Evolutionary conservation across 2,113 vertebrate genomes (phyloP), one percentile per base, ranked within the genome.

Genomic region (Tyto alba): DNA sequence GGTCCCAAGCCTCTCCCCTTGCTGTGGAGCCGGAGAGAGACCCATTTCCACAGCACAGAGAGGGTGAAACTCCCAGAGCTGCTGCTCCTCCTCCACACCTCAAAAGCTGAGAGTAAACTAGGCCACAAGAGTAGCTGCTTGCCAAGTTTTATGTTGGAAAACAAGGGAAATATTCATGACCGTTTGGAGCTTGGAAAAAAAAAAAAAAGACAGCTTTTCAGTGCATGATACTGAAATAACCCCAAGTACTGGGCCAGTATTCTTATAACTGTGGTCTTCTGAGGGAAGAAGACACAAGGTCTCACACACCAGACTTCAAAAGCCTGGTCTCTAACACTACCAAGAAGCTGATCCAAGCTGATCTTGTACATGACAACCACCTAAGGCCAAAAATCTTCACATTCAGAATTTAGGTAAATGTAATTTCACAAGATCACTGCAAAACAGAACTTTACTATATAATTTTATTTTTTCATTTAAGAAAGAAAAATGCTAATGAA

Each of bases 61-160:
- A 47, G 30, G 4, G 23, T 53, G 26, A 86, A 89, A 62, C 15
- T 80, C 72, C 34, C 68, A 60, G 60, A 85, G 36, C 10, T 77
- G 43, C 32, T 81, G 64, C n/a, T 87, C 16, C 73, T 90, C 18
- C 57, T 93, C 75, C 55, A 71, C 62, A 93, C n/a, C 73, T 92
- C 79, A 90, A 57, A 89, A 63, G 48, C 68, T 59, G 32, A 71
- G 63, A 84, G 53, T 27, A 84, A 94, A 74, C 9, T 34, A 75
- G 56, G 56, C 79, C 88, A 93, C 60, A 77, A 50, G 47, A 90
- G 22, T 13, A 64, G 62, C 41, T 25, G 27, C 40, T 68, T 90
- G 92, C 83, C 80, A 96, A 85, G 62, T 95, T 96, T 92, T 77
- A 79, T 90, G 68, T 78, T 55, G 57, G 85, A 93, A 96, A 95